These are phyloP conservation scores for Harpagoxenus sublaevis DNA, from an alignment of 2,888 invertebrate genomes.

Conservation along the genomic window DNA sequence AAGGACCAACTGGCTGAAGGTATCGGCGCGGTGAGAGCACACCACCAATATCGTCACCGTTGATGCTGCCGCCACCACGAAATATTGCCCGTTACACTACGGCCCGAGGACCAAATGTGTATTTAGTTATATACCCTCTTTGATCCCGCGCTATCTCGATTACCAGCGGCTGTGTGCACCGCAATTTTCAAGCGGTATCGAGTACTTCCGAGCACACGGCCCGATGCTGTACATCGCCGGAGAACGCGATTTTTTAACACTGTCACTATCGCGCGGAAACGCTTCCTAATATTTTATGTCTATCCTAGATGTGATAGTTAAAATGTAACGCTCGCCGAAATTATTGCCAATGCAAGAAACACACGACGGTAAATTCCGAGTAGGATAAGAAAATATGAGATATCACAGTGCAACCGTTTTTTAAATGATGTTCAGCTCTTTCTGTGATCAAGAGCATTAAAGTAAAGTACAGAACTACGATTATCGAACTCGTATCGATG, in stretches of 20 bases:
- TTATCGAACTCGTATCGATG: slow-evolving; percentile 4
- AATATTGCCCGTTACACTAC: slow-evolving; percentile 76
- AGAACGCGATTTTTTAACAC: slow-evolving; percentile 1
- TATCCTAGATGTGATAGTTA: not conserved
- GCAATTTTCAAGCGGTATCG: slow-evolving; percentile 68
- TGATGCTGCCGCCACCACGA: slow-evolving; percentile 69
- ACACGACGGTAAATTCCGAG: slow-evolving; percentile 6
- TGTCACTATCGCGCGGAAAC: not conserved
- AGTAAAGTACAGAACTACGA: not conserved
- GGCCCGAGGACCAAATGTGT: slow-evolving; percentile 72
- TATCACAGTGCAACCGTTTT: not conserved
- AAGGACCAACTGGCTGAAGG: slow-evolving; percentile 72
- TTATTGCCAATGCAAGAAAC: slow-evolving; percentile 6
- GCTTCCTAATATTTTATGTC: slow-evolving; percentile 22
- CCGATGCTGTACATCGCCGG: not conserved
- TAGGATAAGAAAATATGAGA: not conserved
- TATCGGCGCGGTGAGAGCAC: slow-evolving; percentile 52
- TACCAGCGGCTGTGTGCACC: slow-evolving; percentile 62
- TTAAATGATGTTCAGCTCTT: not conserved
- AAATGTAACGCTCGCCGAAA: not conserved
- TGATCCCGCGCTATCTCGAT: slow-evolving; percentile 74
- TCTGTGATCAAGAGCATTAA: not conserved
- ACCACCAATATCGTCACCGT: slow-evolving; percentile 50
- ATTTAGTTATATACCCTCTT: slow-evolving; percentile 72
- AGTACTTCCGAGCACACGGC: slow-evolving; percentile 2